Evolutionary conservation across 2,888 invertebrate species (phyloP), one percentile per base, ranked within the genome.

Genomic region (Spatulosminthurus flaviceps): DNA sequence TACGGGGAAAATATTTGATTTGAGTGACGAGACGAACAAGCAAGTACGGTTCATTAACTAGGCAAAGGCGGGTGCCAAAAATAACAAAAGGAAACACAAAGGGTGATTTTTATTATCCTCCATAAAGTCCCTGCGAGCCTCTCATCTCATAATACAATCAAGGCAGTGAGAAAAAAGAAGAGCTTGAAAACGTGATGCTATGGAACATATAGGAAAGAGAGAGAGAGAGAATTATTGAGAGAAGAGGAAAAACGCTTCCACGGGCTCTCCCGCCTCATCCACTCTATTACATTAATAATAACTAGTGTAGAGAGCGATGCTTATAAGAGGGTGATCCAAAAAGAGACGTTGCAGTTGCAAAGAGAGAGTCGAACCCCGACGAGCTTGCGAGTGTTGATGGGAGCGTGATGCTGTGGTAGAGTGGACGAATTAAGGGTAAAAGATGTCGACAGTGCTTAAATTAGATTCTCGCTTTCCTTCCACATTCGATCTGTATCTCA

Each of bases 11-110:
- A 66, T 66, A 66, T 66, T 66, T 66, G 28, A 66, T 66, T 66
- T 66, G 66, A 66, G 28, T 26, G 64, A 64, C 64, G n/a, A 64
- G 24, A 26, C 22, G 64, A 64, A 22, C 64, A 16, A 64, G 29
- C 4, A 19, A 16, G 41, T 34, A 34, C 34, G 34, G 69, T 70
- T 70, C 69, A 70, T 70, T 70, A 70, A 70, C 69, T 51, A 51
- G 7, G 51, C 51, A 51, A 51, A 51, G 51, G 16, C 51, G 29
- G 69, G 69, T 70, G 69, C 29, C 69, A 70, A 70, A 70, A 70
- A 70, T 70, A 34, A 70, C 69, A 70, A 70, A 70, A 70, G 69
- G 34, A 70, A 70, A 70, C n/a, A 70, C 69, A 70, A 70, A 34
- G 69, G 69, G 29, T 29, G 41, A 51, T 29, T 70, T 70, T 70